These are phyloP conservation scores for Drosophila phalerata DNA, from an alignment of 2,888 invertebrate species.

Conservation along the genomic window DNA sequence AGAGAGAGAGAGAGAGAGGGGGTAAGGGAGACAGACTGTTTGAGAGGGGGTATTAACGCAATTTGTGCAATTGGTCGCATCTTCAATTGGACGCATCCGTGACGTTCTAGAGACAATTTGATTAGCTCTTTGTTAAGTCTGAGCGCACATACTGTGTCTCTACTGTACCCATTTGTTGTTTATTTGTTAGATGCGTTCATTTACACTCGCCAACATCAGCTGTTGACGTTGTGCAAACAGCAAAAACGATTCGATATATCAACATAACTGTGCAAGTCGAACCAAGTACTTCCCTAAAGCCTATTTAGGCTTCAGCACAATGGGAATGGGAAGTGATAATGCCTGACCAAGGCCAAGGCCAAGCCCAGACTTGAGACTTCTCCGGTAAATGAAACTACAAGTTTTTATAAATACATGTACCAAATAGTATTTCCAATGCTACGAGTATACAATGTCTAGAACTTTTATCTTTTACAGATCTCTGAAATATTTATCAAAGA, in stretches of 20 bases:
- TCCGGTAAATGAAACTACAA: slow-evolving; percentile 12
- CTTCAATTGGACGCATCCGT: slow-evolving; percentile 52
- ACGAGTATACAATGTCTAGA: background rate
- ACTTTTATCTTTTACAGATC: background rate
- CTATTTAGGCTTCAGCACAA: slow-evolving; percentile 37
- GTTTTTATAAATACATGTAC: background rate
- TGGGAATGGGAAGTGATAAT: slow-evolving; percentile 57
- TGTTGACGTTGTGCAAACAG: slow-evolving; percentile 9
- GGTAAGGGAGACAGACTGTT: background rate
- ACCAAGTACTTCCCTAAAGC: slow-evolving; percentile 54
- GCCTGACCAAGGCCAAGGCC: slow-evolving; percentile 31
- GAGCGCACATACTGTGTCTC: slow-evolving; percentile 9
- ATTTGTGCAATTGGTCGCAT: slow-evolving; percentile 43
- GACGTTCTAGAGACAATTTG: slow-evolving; percentile 33
- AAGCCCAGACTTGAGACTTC: slow-evolving; percentile 4
- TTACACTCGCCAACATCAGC: slow-evolving; percentile 24
- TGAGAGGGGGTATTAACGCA: slow-evolving; percentile 20
- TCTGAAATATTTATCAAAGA: background rate
- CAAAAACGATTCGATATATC: slow-evolving; percentile 3
- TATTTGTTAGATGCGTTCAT: slow-evolving; percentile 40
- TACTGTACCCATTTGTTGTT: slow-evolving; percentile 24
- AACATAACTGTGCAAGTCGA: slow-evolving; percentile 32
- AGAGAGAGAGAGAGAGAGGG: background rate
- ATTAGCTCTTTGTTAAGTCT: slow-evolving; percentile 30
- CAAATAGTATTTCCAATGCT: background rate